Conservation (phyloP, 2,888 invertebrate species). For the Folsomia manolachei region DNA sequence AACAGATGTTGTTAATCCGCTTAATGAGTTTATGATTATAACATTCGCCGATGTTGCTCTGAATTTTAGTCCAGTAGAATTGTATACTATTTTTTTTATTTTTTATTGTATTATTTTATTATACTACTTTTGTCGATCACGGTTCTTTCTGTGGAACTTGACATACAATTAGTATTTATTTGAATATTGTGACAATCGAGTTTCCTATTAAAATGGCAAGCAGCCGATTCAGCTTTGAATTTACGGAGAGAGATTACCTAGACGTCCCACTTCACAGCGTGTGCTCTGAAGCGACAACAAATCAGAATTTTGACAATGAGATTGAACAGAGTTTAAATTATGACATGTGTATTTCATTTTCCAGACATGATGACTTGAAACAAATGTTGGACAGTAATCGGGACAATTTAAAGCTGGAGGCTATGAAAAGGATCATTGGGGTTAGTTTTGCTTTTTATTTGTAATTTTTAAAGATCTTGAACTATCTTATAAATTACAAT, state of each 20-base stretch:
- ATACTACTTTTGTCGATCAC: too few species aligned
- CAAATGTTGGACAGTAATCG: slow-evolving; percentile 97
- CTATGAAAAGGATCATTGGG: slow-evolving; percentile 98
- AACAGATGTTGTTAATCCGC: too few species aligned
- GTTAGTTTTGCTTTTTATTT: slow-evolving; percentile 57
- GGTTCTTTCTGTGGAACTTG: background rate
- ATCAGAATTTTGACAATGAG: background rate
- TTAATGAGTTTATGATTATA: too few species aligned
- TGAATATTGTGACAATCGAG: background rate
- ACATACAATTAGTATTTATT: background rate
- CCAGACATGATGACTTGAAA: slow-evolving; percentile 90
- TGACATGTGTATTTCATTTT: slow-evolving; percentile 31
- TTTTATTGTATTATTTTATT: too few species aligned
- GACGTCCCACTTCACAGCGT: slow-evolving; percentile 28
- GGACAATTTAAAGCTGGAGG: slow-evolving; percentile 94
- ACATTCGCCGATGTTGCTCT: too few species aligned
- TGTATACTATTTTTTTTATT: too few species aligned
- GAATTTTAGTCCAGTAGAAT: too few species aligned
- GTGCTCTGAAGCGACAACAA: too few species aligned
- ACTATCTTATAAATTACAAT: background rate
- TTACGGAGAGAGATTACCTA: background rate
- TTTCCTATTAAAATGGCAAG: slow-evolving; percentile 5
- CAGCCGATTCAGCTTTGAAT: slow-evolving; percentile 12
- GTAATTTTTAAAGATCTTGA: background rate
- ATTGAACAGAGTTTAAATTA: slow-evolving; percentile 22